phyloP scores from a whole-genome alignment of 2,888 invertebrate species.

The Idaea dimidiata region DNA sequence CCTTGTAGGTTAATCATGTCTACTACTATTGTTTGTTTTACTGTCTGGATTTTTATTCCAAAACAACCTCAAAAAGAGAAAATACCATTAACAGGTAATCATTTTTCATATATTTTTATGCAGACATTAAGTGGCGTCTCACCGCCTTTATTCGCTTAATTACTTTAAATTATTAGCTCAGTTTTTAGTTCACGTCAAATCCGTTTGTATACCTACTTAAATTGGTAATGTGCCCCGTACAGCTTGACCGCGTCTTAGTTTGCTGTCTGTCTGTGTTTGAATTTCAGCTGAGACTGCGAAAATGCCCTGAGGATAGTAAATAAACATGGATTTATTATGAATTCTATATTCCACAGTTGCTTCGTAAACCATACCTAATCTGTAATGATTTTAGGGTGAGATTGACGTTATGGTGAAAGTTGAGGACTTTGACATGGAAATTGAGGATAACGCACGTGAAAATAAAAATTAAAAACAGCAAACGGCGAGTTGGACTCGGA shows the following conservation, averaged over 20 bases:
- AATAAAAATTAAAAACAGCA: too few species aligned
- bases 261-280: slow-evolving; percentile 53
- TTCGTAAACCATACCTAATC: background rate
- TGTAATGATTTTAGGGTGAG: background rate
- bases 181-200: background rate
- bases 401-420: too few species aligned
- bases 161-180: background rate
- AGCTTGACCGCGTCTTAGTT: slow-evolving; percentile 33
- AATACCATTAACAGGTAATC: too few species aligned
- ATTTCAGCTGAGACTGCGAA: slow-evolving; percentile 35
- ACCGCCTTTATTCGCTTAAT: background rate
- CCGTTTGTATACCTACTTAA: background rate
- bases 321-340: slow-evolving; percentile 17
- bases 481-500: too few species aligned
- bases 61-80: too few species aligned
- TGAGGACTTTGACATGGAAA: too few species aligned
- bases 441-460: too few species aligned
- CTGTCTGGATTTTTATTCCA: too few species aligned
- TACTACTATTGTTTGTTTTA: too few species aligned
- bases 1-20: too few species aligned
- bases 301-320: slow-evolving; percentile 5
- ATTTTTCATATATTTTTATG: too few species aligned
- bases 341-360: slow-evolving; percentile 11
- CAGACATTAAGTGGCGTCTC: background rate
- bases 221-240: background rate